phyloP scores from a whole-genome alignment of 2,797 vertebrate species.

The Prionace glauca region DNA sequence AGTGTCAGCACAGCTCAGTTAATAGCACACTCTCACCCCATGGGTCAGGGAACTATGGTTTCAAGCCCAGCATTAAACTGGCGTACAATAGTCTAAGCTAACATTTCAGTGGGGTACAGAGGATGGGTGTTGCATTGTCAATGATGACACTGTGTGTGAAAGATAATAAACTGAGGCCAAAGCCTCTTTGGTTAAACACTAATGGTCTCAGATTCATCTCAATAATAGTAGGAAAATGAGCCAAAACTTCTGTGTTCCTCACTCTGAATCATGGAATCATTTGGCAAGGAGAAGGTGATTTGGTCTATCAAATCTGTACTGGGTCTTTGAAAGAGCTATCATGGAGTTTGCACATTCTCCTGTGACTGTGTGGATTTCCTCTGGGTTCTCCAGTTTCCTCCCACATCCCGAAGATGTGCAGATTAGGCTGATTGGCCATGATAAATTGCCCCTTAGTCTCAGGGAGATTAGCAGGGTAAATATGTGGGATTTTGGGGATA shows the following conservation, averaged over 20 bases:
- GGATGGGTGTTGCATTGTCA: not conserved
- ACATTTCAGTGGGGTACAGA: too few relatives aligned
- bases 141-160: not conserved
- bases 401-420: too few relatives aligned
- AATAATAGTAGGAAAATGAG: not conserved
- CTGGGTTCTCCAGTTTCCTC: too few relatives aligned
- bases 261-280: not conserved
- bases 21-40: not conserved
- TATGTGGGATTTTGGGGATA: too few relatives aligned
- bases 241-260: not conserved
- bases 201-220: not conserved
- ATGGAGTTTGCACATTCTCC: too few relatives aligned
- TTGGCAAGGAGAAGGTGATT: not conserved
- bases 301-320: not conserved
- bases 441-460: too few relatives aligned
- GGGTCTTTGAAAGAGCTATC: not conserved
- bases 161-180: not conserved
- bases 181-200: not conserved
- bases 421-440: too few relatives aligned
- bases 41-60: not conserved
- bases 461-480: too few relatives aligned
- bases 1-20: slow-evolving; percentile 9
- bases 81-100: too few relatives aligned
- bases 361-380: too few relatives aligned
- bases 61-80: not conserved